phyloP scores from a whole-genome alignment of 37 sponge, comb jelly and placozoan genomes.

The Ephydatia muelleri region DNA sequence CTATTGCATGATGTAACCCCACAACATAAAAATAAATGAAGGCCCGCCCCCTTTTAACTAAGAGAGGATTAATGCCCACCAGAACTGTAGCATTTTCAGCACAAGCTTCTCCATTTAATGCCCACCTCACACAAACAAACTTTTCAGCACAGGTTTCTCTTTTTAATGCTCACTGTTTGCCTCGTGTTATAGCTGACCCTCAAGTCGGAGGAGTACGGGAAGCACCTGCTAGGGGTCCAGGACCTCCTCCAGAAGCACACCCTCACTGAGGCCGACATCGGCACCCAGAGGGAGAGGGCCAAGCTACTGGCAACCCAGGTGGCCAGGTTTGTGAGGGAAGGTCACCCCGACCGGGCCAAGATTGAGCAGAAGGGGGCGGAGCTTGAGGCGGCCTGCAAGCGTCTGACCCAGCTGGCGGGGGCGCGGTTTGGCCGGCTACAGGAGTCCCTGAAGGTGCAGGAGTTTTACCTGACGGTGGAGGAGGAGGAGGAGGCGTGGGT shows the following conservation, averaged over 20 bases:
- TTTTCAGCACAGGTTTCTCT: not conserved
- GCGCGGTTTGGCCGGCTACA: slow-evolving; percentile 40
- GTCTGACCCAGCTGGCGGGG: slow-evolving; percentile 34
- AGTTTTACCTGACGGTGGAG: slow-evolving; percentile 88
- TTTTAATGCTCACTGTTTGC: not conserved
- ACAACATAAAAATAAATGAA: too few relatives aligned
- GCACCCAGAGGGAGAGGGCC: slow-evolving; percentile 62
- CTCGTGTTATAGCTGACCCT: slow-evolving; percentile 66
- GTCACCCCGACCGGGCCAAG: slow-evolving; percentile 70
- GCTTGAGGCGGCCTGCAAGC: slow-evolving; percentile 50
- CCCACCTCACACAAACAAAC: not conserved
- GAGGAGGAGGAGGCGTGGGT: slow-evolving; percentile 94
- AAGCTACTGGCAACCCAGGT: slow-evolving; percentile 58
- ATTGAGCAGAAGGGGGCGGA: slow-evolving; percentile 53
- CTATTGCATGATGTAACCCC: too few relatives aligned
- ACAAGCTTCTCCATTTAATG: too few relatives aligned
- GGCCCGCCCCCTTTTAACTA: too few relatives aligned
- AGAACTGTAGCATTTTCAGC: too few relatives aligned
- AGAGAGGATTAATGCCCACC: too few relatives aligned
- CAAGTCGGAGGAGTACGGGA: slow-evolving; percentile 89
- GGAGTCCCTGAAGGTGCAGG: slow-evolving; percentile 82
- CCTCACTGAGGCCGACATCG: slow-evolving; percentile 81
- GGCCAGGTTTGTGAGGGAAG: slow-evolving; percentile 37
- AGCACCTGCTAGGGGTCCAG: slow-evolving; percentile 89
- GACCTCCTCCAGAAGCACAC: slow-evolving; percentile 94